A percentile compares a stretch with the other conserved stretches of the same genome.
These are phyloP conservation scores for Oplegnathus fasciatus DNA, from an alignment of 2,113 vertebrate species.

Conservation along the genomic window DNA sequence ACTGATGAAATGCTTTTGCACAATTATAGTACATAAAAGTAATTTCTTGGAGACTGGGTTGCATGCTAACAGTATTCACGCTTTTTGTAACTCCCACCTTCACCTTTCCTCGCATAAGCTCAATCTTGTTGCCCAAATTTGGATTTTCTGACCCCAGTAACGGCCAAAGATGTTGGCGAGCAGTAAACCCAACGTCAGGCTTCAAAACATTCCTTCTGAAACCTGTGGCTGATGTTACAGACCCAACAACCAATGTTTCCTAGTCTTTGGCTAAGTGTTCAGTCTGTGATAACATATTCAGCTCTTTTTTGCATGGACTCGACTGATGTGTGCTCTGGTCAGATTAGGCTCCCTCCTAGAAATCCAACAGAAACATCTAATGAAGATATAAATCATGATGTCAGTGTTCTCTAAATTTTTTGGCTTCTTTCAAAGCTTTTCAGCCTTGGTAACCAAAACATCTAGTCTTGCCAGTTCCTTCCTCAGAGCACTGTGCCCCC, in stretches of 20 bases:
- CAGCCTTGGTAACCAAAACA: conserved; percentile 1
- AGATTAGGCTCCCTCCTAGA: not conserved
- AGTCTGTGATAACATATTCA: not conserved
- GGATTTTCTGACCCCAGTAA: not conserved
- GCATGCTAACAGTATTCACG: no score
- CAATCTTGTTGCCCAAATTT: not conserved
- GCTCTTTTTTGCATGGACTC: conserved; percentile 10
- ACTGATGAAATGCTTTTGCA: no score
- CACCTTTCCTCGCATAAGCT: not conserved
- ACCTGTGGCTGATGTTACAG: not conserved
- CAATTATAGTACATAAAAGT: no score
- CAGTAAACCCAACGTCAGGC: not conserved
- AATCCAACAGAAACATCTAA: conserved; percentile 4
- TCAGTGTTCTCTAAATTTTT: not conserved
- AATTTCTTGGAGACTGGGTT: no score
- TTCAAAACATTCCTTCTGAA: not conserved
- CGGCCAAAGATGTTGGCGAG: not conserved
- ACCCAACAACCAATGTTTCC: not conserved
- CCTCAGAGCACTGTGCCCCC: not conserved
- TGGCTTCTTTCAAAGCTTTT: not conserved
- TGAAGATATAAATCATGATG: conserved; percentile 26
- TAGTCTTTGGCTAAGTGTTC: not conserved
- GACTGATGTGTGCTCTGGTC: conserved; percentile 3
- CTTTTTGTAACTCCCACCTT: no score
- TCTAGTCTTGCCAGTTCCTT: conserved; percentile 13